These are phyloP conservation scores for Orgyia antiqua DNA, from an alignment of 2,888 invertebrate genomes.

Conservation along the genomic window DNA sequence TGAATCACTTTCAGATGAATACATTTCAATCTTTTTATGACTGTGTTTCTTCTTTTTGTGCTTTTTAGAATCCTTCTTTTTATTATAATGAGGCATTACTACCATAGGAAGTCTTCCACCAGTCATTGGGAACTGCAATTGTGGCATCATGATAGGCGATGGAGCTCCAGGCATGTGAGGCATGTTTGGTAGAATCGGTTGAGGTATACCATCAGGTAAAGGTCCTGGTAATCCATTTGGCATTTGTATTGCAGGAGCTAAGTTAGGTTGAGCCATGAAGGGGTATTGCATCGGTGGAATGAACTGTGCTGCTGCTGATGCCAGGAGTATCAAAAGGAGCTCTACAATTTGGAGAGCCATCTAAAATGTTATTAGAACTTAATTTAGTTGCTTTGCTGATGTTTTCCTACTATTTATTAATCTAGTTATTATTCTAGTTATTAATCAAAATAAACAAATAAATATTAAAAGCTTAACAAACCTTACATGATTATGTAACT, in stretches of 20 bases:
- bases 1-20: conserved; percentile 24
- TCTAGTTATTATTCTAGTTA: no score
- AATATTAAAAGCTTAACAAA: no score
- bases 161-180: conserved; percentile 25
- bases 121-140: conserved; percentile 27
- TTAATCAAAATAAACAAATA: no score
- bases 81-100: conserved; percentile 55
- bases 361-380: conserved; percentile 4
- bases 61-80: conserved; percentile 21
- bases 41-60: conserved; percentile 7
- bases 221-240: conserved; percentile 13
- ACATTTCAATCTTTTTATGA: conserved; percentile 22
- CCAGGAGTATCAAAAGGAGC: conserved; percentile 8
- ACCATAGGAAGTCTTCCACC: conserved; percentile 49
- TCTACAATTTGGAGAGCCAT: conserved; percentile 12
- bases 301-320: conserved; percentile 10
- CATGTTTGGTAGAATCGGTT: conserved; percentile 24
- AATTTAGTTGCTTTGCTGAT: no score
- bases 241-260: conserved; percentile 16
- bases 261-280: conserved; percentile 4
- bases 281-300: conserved; percentile 11
- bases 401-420: no score
- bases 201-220: conserved; percentile 10
- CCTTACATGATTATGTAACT: no score
- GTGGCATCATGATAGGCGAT: conserved; percentile 21